Evolutionary conservation across 2,888 invertebrate species (phyloP), one percentile per base, ranked within the genome.

Genomic region (Leucania comma): DNA sequence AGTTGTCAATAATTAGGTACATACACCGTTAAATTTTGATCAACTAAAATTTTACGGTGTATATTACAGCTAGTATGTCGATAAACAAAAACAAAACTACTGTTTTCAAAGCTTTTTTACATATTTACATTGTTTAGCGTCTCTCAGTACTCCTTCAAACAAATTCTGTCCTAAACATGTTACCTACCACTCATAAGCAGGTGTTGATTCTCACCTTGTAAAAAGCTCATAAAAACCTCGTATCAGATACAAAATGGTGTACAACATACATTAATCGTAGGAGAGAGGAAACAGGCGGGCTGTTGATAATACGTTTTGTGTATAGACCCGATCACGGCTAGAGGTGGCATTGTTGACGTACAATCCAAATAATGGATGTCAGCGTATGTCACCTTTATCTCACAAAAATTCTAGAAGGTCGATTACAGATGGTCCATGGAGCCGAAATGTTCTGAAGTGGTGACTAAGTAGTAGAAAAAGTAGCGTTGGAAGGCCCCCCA

Each of bases 211-310:
- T 35, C 75, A 75, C 26, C 53, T 51, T 54, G n/a, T 54, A 53
- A 56, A 64, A 50, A 54, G 22, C 64, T 56, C 42, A 65, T 68
- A 26, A 46, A 71, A 78, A 72, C 46, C 58, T 70, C 32, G 22
- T 38, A 59, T 71, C 54, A 26, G 75, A 26, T 72, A 59, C 71
- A 46, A 64, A 64, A 71, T 62, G 35, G 63, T 57, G 61, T 76
- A 56, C 66, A 74, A 32, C n/a, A 48, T 20, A 50, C 29, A 78
- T 72, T 75, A 51, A 78, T 60, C 65, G 59, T 46, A 51, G 56
- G 51, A 65, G 35, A 46, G 51, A 10, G 29, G 42, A 48, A 48
- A 72, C 56, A 70, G 38, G 26, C 22, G 26, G 54, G 8, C 29
- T 38, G 42, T 46, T 50, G 42, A 56, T 74, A 75, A 69, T 61